Conservation (phyloP, 2,113 vertebrate species). For the Oenanthe melanoleuca region DNA sequence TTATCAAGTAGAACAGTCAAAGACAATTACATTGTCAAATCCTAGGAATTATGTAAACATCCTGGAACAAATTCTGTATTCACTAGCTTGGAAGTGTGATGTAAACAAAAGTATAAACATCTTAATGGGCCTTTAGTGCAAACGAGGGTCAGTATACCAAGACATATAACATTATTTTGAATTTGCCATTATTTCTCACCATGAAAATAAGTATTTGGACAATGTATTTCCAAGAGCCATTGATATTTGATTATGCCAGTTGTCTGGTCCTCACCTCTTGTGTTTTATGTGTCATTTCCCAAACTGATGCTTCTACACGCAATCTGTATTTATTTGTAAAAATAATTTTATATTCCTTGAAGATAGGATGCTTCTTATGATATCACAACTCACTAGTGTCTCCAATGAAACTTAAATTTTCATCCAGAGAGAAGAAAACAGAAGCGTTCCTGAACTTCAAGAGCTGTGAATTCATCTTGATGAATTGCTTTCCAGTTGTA, state of each 20-base stretch:
- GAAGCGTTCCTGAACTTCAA: background rate
- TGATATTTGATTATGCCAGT: background rate
- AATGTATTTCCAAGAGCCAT: background rate
- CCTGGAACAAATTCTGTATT: background rate
- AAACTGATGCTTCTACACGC: fast-evolving
- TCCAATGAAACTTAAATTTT: background rate
- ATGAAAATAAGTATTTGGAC: background rate
- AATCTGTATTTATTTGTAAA: background rate
- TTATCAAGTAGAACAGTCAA: background rate
- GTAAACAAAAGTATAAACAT: background rate
- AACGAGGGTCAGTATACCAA: background rate
- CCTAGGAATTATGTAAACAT: background rate
- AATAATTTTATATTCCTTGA: background rate
- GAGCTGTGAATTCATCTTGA: background rate
- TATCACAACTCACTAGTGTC: background rate
- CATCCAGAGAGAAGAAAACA: background rate
- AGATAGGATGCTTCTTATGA: background rate
- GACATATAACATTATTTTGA: background rate
- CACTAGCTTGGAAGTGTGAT: background rate
- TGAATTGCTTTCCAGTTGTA: background rate
- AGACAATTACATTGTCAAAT: background rate
- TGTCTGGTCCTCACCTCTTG: background rate
- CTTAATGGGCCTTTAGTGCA: background rate
- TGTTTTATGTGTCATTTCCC: background rate
- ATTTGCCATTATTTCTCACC: background rate